Conservation (phyloP, 2,113 vertebrate species). For the Cryptotis parvus region DNA sequence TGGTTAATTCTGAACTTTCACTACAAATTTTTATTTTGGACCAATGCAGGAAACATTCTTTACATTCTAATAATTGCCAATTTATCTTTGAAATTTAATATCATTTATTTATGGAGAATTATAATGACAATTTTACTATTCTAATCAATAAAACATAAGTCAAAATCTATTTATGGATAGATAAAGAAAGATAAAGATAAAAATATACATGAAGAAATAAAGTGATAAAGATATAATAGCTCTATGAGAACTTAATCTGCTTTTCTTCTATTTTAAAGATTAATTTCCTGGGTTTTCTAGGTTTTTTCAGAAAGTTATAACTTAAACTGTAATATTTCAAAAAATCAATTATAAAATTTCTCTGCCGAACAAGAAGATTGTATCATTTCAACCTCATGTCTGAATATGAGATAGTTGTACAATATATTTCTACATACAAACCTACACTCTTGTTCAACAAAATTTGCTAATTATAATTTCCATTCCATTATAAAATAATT, state of each 20-base stretch:
- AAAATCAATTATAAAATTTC: neutral
- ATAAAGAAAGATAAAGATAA: slow-evolving; percentile 13
- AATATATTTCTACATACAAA: neutral
- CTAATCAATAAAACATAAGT: slow-evolving; percentile 34
- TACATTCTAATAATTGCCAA: slow-evolving; percentile 45
- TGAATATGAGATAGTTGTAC: neutral
- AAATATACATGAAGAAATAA: neutral
- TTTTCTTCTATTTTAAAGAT: neutral
- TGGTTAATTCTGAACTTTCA: slow-evolving; percentile 35
- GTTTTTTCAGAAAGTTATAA: neutral
- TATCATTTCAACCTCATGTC: neutral
- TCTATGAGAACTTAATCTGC: neutral
- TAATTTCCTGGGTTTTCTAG: slow-evolving; percentile 11
- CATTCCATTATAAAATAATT: neutral
- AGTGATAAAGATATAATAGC: neutral
- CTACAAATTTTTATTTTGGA: slow-evolving; percentile 56
- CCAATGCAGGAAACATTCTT: slow-evolving; percentile 37
- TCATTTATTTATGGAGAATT: neutral
- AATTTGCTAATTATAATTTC: neutral
- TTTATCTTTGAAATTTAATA: slow-evolving; percentile 18
- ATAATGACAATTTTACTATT: neutral
- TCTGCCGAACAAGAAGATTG: neutral
- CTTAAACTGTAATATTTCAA: slow-evolving; percentile 18
- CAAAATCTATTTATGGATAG: neutral
- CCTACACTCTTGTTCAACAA: neutral